Percentiles rank a stretch among this genome's conserved stretches.
phyloP scores from a whole-genome alignment of 2,888 invertebrate genomes.

The Nymphalis urticae region DNA sequence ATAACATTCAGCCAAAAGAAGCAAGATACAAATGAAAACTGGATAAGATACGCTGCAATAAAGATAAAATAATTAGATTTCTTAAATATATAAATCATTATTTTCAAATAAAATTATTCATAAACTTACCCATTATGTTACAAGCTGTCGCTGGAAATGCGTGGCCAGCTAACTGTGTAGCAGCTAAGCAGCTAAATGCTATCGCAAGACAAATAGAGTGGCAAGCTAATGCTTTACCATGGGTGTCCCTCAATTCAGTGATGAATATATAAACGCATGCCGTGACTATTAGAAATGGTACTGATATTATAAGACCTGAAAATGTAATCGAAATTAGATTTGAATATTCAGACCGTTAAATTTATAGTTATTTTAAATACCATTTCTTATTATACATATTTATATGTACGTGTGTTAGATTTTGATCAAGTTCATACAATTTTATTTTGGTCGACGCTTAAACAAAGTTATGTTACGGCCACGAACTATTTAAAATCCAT shows the following conservation, averaged over 20 bases:
- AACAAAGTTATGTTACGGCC: too few species aligned
- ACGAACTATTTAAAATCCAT: too few species aligned
- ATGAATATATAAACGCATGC: conserved; percentile 75
- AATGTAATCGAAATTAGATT: conserved; percentile 9
- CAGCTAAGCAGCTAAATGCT: conserved; percentile 79
- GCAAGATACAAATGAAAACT: conserved; percentile 84
- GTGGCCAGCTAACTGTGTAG: conserved; percentile 78
- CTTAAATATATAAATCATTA: not conserved
- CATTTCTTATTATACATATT: too few species aligned
- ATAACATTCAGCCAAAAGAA: conserved; percentile 87
- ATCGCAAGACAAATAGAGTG: conserved; percentile 79
- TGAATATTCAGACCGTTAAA: too few species aligned
- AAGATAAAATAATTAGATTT: conserved; percentile 36
- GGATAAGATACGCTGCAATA: conserved; percentile 84
- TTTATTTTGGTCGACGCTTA: too few species aligned
- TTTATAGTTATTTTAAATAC: too few species aligned
- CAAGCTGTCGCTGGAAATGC: conserved; percentile 73
- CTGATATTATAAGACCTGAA: conserved; percentile 75
- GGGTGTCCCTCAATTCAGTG: conserved; percentile 78
- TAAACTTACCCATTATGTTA: conserved; percentile 69
- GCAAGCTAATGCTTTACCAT: conserved; percentile 80
- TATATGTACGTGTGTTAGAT: too few species aligned
- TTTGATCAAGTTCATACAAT: too few species aligned
- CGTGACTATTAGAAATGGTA: conserved; percentile 77
- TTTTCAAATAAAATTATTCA: not conserved